phyloP scores from a whole-genome alignment of 2,113 vertebrate genomes.

The Gnathonemus longibarbis region DNA sequence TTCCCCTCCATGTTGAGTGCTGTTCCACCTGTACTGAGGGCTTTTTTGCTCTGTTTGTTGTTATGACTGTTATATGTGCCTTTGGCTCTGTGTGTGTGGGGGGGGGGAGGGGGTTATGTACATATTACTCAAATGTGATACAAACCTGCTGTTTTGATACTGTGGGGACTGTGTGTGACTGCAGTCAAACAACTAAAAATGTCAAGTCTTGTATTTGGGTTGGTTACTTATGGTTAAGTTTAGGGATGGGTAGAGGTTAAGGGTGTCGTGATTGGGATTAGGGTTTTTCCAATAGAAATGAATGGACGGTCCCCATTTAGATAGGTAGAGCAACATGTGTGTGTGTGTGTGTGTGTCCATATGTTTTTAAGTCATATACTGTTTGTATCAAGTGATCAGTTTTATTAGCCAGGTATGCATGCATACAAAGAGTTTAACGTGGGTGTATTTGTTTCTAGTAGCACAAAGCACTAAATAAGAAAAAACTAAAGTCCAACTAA shows the following conservation, averaged over 20 bases:
- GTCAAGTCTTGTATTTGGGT: no score
- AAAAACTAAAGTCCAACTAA: neutral
- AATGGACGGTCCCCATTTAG: no score
- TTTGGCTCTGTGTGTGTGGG: neutral
- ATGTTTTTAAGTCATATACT: neutral
- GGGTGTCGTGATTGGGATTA: no score
- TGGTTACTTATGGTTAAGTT: no score
- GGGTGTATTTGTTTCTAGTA: neutral
- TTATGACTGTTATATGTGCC: neutral
- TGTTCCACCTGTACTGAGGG: neutral
- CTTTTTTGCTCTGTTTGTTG: neutral
- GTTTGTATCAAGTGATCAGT: neutral
- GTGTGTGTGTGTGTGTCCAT: neutral
- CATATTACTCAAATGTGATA: neutral
- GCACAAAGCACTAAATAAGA: neutral
- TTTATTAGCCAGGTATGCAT: neutral
- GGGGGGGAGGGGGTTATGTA: neutral
- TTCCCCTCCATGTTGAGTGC: slow-evolving; percentile 10
- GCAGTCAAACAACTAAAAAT: no score
- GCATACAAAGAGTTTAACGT: neutral
- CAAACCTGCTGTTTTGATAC: neutral
- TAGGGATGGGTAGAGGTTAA: no score
- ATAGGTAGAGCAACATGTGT: no score
- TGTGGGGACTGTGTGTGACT: neutral
- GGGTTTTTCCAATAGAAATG: no score